Evolutionary conservation across 64 coral and sea anemone genomes (phyloP), one percentile per base, ranked within the genome.

Genomic region (Dendronephthya gigantea): DNA sequence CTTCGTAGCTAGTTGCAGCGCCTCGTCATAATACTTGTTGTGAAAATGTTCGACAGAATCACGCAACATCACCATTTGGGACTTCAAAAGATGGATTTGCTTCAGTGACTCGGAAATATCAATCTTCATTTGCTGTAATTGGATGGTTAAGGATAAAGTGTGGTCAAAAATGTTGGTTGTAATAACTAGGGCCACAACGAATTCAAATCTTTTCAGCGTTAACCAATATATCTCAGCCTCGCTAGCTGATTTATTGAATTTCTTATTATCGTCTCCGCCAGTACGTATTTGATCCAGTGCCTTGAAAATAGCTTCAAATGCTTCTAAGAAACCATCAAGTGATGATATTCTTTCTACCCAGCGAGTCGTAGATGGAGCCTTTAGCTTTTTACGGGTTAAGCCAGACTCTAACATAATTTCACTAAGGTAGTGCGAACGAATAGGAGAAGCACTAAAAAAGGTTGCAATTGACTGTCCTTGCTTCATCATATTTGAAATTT

Each of bases 1-100:
- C 12, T 86, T 84, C 36, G 82, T 82, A 2, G 79, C 49, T 84
- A 87, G 83, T 35, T 29, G 33, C 82, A 89, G 88, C 47, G 88
- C 87, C 40, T 82, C 29, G 40, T 59, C 39, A 74, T 86, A 93
- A 48, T 83, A 82, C 86, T 85, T 83, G 58, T 82, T 81, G 76
- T 89, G 89, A 17, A 70, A 31, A 81, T 65, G 81, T 23, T 87
- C 91, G 7, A 50, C 48, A 50, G 48, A 50, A 50, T 50, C 48
- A 50, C 48, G 48, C 16, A 48, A 40, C 74, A 34, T 88, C 58
- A 16, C 87, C 82, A 47, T 82, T 84, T 68, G 38, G 7, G 7
- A 9, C 16, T 50, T 7, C 48, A 9, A 16, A 7, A 50, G 16
- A 9, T 50, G 48, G 48, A 50, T n/a, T n/a, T n/a, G 48, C 7